Percentiles rank a stretch among this genome's conserved stretches.
Conservation (phyloP, 2,797 vertebrate species). For the Sebastolobus altivelis region DNA sequence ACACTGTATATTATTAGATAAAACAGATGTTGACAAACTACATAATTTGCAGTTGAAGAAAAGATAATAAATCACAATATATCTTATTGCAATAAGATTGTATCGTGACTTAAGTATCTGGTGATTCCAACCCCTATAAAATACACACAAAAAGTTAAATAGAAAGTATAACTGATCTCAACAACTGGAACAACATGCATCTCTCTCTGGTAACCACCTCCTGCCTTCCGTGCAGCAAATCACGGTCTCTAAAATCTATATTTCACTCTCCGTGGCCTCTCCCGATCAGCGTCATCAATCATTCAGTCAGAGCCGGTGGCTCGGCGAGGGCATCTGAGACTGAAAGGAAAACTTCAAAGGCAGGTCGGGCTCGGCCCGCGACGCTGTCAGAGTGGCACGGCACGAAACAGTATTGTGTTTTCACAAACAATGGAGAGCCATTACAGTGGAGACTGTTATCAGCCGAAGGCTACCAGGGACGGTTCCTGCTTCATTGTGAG, state of each 20-base stretch:
- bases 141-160: neutral
- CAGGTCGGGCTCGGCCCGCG: conserved; percentile 30
- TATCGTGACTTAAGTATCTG: too few relatives aligned
- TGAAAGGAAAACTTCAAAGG: conserved; percentile 59
- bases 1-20: too few relatives aligned
- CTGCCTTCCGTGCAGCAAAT: neutral
- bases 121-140: neutral
- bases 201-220: neutral
- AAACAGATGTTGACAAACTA: too few relatives aligned
- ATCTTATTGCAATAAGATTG: fast-evolving
- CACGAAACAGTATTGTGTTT: conserved; percentile 71
- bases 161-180: neutral
- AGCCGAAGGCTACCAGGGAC: conserved; percentile 46
- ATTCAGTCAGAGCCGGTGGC: conserved; percentile 51
- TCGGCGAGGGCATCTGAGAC: conserved; percentile 38
- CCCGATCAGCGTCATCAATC: conserved; percentile 60
- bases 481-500: conserved; percentile 82
- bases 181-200: neutral
- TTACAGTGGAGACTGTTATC: conserved; percentile 76
- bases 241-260: conserved; percentile 7
- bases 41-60: too few relatives aligned
- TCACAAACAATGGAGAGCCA: conserved; percentile 70
- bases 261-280: conserved; percentile 25
- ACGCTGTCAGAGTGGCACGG: conserved; percentile 44
- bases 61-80: too few relatives aligned